Conservation (phyloP, 1,140 invertebrate species). For the Leptonema lineaticorne region DNA sequence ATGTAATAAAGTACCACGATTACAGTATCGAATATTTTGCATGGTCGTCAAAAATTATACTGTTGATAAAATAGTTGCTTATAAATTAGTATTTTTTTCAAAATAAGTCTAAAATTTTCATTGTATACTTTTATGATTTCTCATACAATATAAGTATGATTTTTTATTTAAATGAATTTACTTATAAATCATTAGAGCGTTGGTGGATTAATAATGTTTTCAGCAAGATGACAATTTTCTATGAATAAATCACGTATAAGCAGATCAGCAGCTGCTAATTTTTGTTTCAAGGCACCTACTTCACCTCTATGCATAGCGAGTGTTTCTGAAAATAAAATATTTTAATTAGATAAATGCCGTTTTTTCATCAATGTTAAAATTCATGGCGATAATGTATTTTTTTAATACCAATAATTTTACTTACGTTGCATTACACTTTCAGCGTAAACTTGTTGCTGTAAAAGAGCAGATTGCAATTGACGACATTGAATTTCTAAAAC, state of each 20-base stretch:
- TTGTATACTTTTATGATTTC: background rate
- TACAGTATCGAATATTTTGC: no score
- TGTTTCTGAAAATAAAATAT: slow-evolving; percentile 29
- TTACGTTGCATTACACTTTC: slow-evolving; percentile 68
- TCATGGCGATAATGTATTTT: slow-evolving; percentile 24
- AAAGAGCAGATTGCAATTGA: slow-evolving; percentile 61
- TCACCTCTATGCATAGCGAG: slow-evolving; percentile 57
- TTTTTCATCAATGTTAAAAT: no score
- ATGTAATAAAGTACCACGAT: no score
- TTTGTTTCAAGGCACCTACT: slow-evolving; percentile 65
- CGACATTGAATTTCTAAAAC: slow-evolving; percentile 62
- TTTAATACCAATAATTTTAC: slow-evolving; percentile 44
- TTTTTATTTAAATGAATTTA: no score
- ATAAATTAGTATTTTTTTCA: no score
- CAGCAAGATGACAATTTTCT: slow-evolving; percentile 73
- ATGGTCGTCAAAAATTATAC: no score
- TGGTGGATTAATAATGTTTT: slow-evolving; percentile 28
- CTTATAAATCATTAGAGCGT: no score
- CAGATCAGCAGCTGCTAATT: slow-evolving; percentile 69
- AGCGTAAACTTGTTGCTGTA: slow-evolving; percentile 64
- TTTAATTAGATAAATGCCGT: no score
- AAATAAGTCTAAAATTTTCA: background rate
- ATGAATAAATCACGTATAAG: slow-evolving; percentile 76
- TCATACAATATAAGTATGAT: no score
- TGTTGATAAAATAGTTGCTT: no score